Conservation (phyloP, 2,888 invertebrate species). For the Galeruca laticollis region DNA sequence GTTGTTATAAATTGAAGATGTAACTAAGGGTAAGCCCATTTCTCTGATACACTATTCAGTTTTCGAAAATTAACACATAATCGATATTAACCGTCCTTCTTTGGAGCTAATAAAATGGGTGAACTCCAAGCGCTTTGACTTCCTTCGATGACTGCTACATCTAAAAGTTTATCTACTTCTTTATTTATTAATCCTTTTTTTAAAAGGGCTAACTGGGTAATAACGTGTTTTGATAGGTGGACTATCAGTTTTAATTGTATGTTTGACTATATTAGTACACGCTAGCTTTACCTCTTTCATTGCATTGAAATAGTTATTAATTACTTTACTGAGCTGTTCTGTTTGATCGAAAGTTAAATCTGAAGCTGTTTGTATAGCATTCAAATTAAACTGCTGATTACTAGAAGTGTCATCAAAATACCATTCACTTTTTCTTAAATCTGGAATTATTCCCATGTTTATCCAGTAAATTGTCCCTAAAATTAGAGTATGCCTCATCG, state of each 20-base stretch:
- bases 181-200: constrained; percentile 22
- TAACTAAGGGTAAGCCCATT: constrained; percentile 38
- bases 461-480: constrained; percentile 28
- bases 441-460: constrained; percentile 30
- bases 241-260: constrained; percentile 18
- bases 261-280: background rate
- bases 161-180: constrained; percentile 18
- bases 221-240: constrained; percentile 21
- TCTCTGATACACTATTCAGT: constrained; percentile 1
- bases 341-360: constrained; percentile 16
- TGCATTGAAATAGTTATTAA: background rate
- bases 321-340: background rate
- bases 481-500: constrained; percentile 18
- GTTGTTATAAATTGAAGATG: too few species aligned
- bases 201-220: too few species aligned
- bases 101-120: too few species aligned
- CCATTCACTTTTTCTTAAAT: constrained; percentile 27
- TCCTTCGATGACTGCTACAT: constrained; percentile 18
- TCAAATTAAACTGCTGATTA: background rate
- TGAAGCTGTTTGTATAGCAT: constrained; percentile 11
- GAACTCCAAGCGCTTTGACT: constrained; percentile 3
- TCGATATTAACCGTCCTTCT: too few species aligned
- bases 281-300: constrained; percentile 1
- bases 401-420: too few species aligned
- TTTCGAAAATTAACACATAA: background rate